These are phyloP conservation scores for Chrysomela aeneicollis DNA, from an alignment of 2,888 invertebrate genomes.

Conservation along the genomic window DNA sequence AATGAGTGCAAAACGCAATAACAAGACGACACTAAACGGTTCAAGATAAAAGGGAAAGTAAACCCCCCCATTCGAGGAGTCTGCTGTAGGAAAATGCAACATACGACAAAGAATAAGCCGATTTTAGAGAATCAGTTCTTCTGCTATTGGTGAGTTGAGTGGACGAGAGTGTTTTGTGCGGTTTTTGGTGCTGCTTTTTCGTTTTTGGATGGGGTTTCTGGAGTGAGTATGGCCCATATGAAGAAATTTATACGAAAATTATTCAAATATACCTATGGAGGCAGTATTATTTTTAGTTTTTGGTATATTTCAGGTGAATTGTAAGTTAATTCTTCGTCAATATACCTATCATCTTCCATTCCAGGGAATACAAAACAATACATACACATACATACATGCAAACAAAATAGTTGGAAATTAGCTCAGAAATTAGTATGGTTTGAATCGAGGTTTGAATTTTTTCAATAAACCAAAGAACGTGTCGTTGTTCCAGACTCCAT, in stretches of 20 bases:
- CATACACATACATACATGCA: too few species aligned
- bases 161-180: conserved; percentile 35
- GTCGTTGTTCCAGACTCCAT: too few species aligned
- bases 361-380: too few species aligned
- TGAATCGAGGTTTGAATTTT: too few species aligned
- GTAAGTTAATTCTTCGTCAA: too few species aligned
- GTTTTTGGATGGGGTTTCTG: conserved; percentile 34
- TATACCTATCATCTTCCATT: too few species aligned
- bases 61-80: conserved; percentile 38
- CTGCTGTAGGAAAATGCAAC: conserved; percentile 41
- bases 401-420: too few species aligned
- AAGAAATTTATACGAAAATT: too few species aligned
- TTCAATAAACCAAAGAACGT: too few species aligned
- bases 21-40: conserved; percentile 2
- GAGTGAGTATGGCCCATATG: conserved; percentile 44
- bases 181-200: conserved; percentile 31
- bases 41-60: conserved; percentile 43
- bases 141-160: conserved; percentile 24
- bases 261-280: not conserved
- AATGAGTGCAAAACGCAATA: not conserved
- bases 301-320: too few species aligned
- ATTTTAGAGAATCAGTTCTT: conserved; percentile 33
- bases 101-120: conserved; percentile 37
- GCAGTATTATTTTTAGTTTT: too few species aligned
- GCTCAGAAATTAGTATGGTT: too few species aligned